These are phyloP conservation scores for Oryzias melastigma DNA, from an alignment of 2,113 vertebrate genomes.

Conservation along the genomic window DNA sequence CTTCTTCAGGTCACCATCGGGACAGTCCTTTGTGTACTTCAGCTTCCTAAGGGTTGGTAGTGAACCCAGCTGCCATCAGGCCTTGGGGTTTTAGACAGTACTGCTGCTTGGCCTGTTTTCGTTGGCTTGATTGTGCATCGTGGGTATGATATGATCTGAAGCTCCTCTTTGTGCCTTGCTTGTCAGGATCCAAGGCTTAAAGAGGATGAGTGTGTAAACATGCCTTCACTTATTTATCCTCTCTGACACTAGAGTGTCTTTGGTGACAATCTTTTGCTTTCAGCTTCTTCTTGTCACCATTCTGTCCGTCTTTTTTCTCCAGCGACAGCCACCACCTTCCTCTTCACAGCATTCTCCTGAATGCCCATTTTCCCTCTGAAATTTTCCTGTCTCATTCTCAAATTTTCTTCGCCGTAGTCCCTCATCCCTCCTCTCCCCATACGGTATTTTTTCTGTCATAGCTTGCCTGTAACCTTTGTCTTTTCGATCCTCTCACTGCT, in stretches of 20 bases:
- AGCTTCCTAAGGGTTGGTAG: slow-evolving; percentile 21
- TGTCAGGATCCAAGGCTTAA: slow-evolving; percentile 17
- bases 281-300: slow-evolving; percentile 39
- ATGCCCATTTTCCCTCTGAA: neutral
- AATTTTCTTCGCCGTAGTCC: neutral
- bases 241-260: slow-evolving; percentile 27
- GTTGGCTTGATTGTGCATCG: neutral
- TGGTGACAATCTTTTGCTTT: slow-evolving; percentile 20
- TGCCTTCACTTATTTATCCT: slow-evolving; percentile 30
- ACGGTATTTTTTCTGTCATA: slow-evolving; percentile 1
- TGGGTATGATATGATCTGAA: slow-evolving; percentile 22
- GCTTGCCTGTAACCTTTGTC: slow-evolving; percentile 14
- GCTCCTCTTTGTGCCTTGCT: slow-evolving; percentile 33
- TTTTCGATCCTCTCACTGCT: slow-evolving; percentile 16
- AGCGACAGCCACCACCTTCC: slow-evolving; percentile 9
- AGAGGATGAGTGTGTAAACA: slow-evolving; percentile 23
- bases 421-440: neutral
- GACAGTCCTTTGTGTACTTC: slow-evolving; percentile 22
- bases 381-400: neutral
- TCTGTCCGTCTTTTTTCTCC: slow-evolving; percentile 3
- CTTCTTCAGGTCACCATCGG: slow-evolving; percentile 20
- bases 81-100: slow-evolving; percentile 6
- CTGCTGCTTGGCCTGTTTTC: slow-evolving; percentile 21
- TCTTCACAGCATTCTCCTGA: neutral
- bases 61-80: slow-evolving; percentile 30